Evolutionary conservation across 2,113 vertebrate genomes (phyloP), one percentile per base, ranked within the genome.

Genomic region (Seriola rivoliana): DNA sequence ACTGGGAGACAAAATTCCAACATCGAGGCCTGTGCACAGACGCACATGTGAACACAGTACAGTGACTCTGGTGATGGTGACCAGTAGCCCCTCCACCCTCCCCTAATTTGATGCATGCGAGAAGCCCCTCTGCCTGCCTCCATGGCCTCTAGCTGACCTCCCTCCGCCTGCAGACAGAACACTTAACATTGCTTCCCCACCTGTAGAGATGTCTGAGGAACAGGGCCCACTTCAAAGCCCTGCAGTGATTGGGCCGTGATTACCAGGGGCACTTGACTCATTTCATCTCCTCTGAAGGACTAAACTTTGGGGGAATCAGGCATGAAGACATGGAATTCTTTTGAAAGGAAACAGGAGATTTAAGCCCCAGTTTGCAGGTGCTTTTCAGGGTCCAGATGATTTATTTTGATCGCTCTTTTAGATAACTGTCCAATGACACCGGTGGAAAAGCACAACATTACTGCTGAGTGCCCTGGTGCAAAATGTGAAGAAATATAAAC

Each of bases 231-330:
- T 94, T 94, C 88, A 94, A 91, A 91, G 92, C 81, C 17, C 40
- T 65, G 85, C 79, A 66, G 80, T 94, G 93, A 93, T 93, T 93
- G 90, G 88, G 71, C 81, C 32, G 55, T 94, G 93, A 95, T 94
- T 94, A 90, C 85, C 82, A 86, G 50, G 78, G 76, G 46, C 90
- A 91, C 93, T 95, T 93, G 85, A 91, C 91, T 93, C 83, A 80
- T 89, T 91, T 86, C 75, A 87, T 91, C 89, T 91, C 86, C 83
- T 79, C 72, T 78, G 72, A 67, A 85, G 81, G 76, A 88, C 90
- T 84, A 70, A 88, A 89, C 71, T 92, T 92, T 89, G 72, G 71
- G 50, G 62, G 84, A 86, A 84, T 85, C 76, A 73, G 34, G 32
- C 54, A 70, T 48, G 25, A 65, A 60, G 57, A 80, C 50, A 65